A percentile compares a stretch with the other conserved stretches of the same genome.
Evolutionary conservation across 2,888 invertebrate species (phyloP).

Genomic region (Bombyx huttoni): DNA sequence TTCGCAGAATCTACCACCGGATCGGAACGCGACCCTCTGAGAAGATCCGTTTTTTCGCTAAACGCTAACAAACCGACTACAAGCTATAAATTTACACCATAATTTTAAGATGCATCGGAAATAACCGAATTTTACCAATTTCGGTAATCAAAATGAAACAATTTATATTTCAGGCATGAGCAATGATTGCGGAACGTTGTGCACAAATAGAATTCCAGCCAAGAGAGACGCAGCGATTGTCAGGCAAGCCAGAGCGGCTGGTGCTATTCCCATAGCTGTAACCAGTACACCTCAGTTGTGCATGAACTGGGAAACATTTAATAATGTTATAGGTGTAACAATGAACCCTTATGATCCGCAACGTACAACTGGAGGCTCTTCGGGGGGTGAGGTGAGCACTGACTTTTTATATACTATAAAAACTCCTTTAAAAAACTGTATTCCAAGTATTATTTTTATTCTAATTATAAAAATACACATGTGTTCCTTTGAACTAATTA

Average conservation of each 20-base stretch:
- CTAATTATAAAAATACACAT: too few relatives aligned
- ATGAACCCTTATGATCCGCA: slow-evolving; percentile 90
- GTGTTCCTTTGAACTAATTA: too few relatives aligned
- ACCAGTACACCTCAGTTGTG: slow-evolving; percentile 94
- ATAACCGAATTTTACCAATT: not conserved
- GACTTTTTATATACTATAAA: too few relatives aligned
- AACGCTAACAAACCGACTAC: too few relatives aligned
- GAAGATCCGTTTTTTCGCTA: too few relatives aligned
- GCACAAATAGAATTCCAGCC: slow-evolving; percentile 73
- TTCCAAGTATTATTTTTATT: too few relatives aligned
- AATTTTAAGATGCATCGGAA: too few relatives aligned
- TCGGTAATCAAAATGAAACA: not conserved
- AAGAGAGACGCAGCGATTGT: slow-evolving; percentile 83
- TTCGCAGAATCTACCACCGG: too few relatives aligned
- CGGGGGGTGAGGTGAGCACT: slow-evolving; percentile 82
- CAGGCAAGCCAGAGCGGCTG: slow-evolving; percentile 78
- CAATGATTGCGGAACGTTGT: slow-evolving; percentile 80
- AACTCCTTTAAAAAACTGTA: too few relatives aligned
- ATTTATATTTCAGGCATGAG: slow-evolving; percentile 74
- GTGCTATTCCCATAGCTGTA: slow-evolving; percentile 87
- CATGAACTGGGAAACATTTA: slow-evolving; percentile 92
- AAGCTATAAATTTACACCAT: too few relatives aligned
- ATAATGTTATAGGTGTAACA: slow-evolving; percentile 88
- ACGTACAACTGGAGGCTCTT: slow-evolving; percentile 89
- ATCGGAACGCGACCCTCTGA: too few relatives aligned